Evolutionary conservation across 1,140 invertebrate species (phyloP), one percentile per base, ranked within the genome.

Genomic region (Tachypleus tridentatus): DNA sequence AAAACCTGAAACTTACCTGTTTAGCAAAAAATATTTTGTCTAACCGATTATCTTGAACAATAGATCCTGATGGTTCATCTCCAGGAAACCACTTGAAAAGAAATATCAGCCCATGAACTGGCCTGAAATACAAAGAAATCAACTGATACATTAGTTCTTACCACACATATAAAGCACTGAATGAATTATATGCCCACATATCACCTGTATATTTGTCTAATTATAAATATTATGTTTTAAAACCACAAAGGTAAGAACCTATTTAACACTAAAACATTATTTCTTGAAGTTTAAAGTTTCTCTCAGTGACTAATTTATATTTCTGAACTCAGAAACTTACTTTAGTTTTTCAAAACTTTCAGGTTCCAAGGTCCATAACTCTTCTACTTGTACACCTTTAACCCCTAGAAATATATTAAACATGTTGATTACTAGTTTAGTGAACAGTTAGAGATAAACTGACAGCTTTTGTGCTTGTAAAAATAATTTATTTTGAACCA

Each of bases 1-100:
- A 29, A 29, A 29, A 29, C 29, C 29, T 29, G 29, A 29, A 29
- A 29, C 29, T 61, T 75, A 91, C 91, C 84, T 99, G 97, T 82
- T 96, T 93, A 4, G 97, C 95, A 84, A 99, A 99, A 79, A 96
- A 99, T 70, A 99, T 95, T 74, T 93, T 92, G 47, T 94, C 87
- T 58, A 90, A 78, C 69, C 84, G 81, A 72, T 77, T 86, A 73
- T 98, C 93, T 70, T 86, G 83, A 0, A 97, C 91, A 66, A 97
- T 77, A 58, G 84, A 85, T 48, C 91, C 94, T 51, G 85, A 80
- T 4, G 89, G 84, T 74, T 94, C 89, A 73, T 93, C 87, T 74
- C 92, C 88, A 74, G 89, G 86, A 11, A 92, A 85, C 89, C 93
- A 98, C 83, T 98, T 99, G 75, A 99, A 99, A 61, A 99, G 77